A percentile compares a stretch with the other conserved stretches of the same genome.
Evolutionary conservation across 2,113 vertebrate genomes (phyloP).

Genomic region (Steatornis caripensis): DNA sequence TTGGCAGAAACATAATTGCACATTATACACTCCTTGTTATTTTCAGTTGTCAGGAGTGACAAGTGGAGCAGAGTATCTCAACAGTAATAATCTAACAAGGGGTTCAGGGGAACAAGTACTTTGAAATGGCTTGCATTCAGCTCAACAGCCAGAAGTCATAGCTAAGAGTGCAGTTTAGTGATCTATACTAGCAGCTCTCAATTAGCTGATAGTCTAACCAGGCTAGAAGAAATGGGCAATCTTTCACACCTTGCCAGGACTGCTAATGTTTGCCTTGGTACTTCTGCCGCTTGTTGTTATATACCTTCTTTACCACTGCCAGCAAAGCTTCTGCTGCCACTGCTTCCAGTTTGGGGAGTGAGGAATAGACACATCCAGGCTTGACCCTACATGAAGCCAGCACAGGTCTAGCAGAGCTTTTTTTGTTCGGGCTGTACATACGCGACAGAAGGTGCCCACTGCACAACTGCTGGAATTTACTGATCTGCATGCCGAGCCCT

Average conservation of each 20-base stretch:
- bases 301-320: neutral
- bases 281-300: neutral
- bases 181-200: neutral
- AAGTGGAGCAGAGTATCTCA: neutral
- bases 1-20: neutral
- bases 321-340: neutral
- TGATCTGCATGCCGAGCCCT: neutral
- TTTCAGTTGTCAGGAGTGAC: neutral
- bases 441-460: rapidly evolving
- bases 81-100: neutral
- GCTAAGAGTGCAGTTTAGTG: neutral
- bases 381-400: neutral
- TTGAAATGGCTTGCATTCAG: neutral
- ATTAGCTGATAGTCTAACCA: neutral
- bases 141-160: neutral
- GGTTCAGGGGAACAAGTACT: neutral
- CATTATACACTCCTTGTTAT: neutral
- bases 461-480: neutral
- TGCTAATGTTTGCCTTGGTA: neutral
- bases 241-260: neutral
- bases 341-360: neutral
- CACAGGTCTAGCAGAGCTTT: neutral
- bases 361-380: neutral
- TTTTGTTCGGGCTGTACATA: rapidly evolving
- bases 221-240: neutral